These are phyloP conservation scores for Acanthosepion esculentum DNA, from an alignment of 2,888 invertebrate genomes.

Conservation along the genomic window DNA sequence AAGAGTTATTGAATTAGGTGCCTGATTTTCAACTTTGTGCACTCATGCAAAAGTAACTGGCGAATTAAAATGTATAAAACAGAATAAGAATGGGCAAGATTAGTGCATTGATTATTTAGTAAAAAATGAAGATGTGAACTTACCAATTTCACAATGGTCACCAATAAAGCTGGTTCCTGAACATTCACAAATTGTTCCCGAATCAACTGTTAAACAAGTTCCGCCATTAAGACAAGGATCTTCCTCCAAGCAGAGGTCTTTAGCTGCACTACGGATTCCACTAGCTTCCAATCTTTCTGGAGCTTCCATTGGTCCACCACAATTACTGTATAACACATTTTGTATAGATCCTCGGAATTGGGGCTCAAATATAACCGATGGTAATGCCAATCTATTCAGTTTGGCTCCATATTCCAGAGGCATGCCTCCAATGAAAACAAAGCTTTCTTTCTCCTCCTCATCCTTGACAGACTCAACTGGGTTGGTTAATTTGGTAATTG, in stretches of 20 bases:
- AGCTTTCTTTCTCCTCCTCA: constrained; percentile 88
- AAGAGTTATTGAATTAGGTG: too few relatives aligned
- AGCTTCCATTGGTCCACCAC: constrained; percentile 81
- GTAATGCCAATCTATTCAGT: constrained; percentile 83
- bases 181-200: constrained; percentile 96
- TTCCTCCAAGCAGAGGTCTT: constrained; percentile 65
- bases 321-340: constrained; percentile 85
- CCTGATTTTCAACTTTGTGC: too few relatives aligned
- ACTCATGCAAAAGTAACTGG: too few relatives aligned
- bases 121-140: constrained; percentile 50
- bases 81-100: too few relatives aligned
- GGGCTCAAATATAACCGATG: constrained; percentile 94
- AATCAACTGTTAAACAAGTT: constrained; percentile 95
- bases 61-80: too few relatives aligned
- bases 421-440: constrained; percentile 97
- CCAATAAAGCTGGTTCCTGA: constrained; percentile 94
- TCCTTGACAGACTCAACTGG: constrained; percentile 93
- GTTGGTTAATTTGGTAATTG: constrained; percentile 85
- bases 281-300: constrained; percentile 88
- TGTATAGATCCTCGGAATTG: constrained; percentile 91
- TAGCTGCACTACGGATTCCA: constrained; percentile 69
- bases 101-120: too few relatives aligned
- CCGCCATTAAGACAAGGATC: constrained; percentile 95
- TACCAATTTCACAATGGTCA: constrained; percentile 94
- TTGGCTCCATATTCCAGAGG: constrained; percentile 93